phyloP scores from a whole-genome alignment of 2,113 vertebrate genomes.

The Telmatochromis brachygnathus region DNA sequence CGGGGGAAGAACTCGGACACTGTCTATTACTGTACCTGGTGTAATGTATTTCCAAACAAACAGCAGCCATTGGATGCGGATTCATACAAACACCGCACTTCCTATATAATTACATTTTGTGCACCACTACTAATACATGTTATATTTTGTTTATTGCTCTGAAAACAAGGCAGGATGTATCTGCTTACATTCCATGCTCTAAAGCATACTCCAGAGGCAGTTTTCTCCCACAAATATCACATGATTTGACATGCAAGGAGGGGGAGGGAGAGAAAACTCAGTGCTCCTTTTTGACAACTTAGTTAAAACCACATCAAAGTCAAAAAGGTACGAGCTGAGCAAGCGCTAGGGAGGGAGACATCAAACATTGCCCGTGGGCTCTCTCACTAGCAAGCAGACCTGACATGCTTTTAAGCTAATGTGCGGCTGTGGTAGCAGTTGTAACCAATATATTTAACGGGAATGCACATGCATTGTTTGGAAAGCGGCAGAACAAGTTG shows the following conservation, averaged over 20 bases:
- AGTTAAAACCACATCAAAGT: conserved; percentile 20
- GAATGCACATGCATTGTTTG: conserved; percentile 21
- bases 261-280: background rate
- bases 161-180: background rate
- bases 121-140: background rate
- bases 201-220: background rate
- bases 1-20: background rate
- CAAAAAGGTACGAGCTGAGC: background rate
- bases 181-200: background rate
- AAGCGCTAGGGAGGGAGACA: background rate
- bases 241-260: background rate
- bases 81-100: background rate
- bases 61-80: background rate
- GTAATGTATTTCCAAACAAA: background rate
- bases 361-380: conserved; percentile 14
- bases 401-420: background rate
- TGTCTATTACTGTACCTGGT: background rate
- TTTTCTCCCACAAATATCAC: background rate
- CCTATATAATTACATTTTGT: background rate
- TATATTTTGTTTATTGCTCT: background rate
- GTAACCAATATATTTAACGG: conserved; percentile 23
- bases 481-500: conserved; percentile 61
- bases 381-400: conserved; percentile 6
- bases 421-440: background rate
- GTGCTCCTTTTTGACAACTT: background rate